Conservation (phyloP, 2,797 vertebrate species). For the Rousettus madagascariensis region DNA sequence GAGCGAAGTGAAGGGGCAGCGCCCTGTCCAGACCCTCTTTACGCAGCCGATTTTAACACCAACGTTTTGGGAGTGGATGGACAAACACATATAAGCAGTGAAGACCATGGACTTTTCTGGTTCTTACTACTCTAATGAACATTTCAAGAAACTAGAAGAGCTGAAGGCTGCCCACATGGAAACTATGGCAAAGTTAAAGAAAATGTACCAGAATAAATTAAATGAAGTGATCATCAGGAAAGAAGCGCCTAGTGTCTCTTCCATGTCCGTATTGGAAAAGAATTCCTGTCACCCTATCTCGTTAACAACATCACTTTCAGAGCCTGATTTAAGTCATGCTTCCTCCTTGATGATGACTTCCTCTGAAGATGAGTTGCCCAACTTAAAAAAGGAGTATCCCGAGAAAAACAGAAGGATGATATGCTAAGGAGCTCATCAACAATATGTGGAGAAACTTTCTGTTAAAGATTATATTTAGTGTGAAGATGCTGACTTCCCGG, state of each 20-base stretch:
- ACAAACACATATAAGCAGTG: conserved; percentile 26
- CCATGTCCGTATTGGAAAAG: conserved; percentile 77
- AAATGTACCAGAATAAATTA: conserved; percentile 87
- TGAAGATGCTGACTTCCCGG: conserved; percentile 64
- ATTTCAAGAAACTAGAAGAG: conserved; percentile 93
- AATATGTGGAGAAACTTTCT: conserved; percentile 92
- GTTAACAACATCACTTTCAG: conserved; percentile 87
- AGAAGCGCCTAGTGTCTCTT: background rate
- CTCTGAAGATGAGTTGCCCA: conserved; percentile 79
- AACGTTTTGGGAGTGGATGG: conserved; percentile 76
- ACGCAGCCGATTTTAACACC: conserved; percentile 84
- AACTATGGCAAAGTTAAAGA: conserved; percentile 93
- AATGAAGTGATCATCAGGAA: conserved; percentile 65
- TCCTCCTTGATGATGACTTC: conserved; percentile 74
- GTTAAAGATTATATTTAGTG: conserved; percentile 83
- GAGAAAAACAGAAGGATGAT: conserved; percentile 82
- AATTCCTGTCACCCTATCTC: conserved; percentile 65
- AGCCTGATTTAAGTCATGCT: conserved; percentile 84
- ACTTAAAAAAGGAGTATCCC: conserved; percentile 40
- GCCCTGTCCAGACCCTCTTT: background rate
- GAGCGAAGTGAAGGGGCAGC: no score
- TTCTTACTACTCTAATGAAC: conserved; percentile 88
- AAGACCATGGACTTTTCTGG: conserved; percentile 77
- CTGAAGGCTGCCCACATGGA: conserved; percentile 91
- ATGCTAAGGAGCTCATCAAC: conserved; percentile 89